Evolutionary conservation across 2,797 vertebrate genomes (phyloP), one percentile per base, ranked within the genome.

Genomic region (Enteromius unitaeniatus): DNA sequence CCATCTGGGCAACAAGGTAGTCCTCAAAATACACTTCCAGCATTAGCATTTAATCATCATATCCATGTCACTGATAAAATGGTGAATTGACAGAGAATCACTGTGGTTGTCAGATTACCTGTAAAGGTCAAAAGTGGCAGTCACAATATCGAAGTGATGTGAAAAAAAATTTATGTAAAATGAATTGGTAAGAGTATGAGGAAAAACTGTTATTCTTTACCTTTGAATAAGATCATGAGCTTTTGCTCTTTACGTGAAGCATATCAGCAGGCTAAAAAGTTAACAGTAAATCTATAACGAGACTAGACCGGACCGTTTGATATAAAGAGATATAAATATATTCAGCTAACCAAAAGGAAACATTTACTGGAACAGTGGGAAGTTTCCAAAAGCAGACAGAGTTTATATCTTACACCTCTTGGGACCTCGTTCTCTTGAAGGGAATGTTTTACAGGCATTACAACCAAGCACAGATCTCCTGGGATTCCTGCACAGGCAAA

Each of bases 401-500:
- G 75, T 86, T 93, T 93, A 88, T 90, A 92, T 91, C 88, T 84
- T 81, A 84, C 87, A 89, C 87, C 93, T 91, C 92, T 82, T 70
- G 90, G 90, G 93, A 92, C 85, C 72, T 83, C 77, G 84, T 83
- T 88, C 82, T 93, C 85, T 88, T 87, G 88, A 90, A 92, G 86
- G 89, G 89, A 93, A 92, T 93, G 91, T 93, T 93, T 93, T 94
- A 94, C 89, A 92, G 90, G 87, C 89, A 91, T 92, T 91, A 89
- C 85, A 90, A 87, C 88, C 85, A 87, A 91, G 85, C 85, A 88
- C 87, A 70, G 86, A 78, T 82, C 93, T 88, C 89, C 37, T 76
- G 93, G 91, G 93, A 92, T 78, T 86, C 82, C 88, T 87, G 87
- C 87, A 90, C 86, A 91, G 92, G 92, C 91, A 91, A 93, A 92